Conservation (phyloP, 2,113 vertebrate species). For the Xiphophorus maculatus region DNA sequence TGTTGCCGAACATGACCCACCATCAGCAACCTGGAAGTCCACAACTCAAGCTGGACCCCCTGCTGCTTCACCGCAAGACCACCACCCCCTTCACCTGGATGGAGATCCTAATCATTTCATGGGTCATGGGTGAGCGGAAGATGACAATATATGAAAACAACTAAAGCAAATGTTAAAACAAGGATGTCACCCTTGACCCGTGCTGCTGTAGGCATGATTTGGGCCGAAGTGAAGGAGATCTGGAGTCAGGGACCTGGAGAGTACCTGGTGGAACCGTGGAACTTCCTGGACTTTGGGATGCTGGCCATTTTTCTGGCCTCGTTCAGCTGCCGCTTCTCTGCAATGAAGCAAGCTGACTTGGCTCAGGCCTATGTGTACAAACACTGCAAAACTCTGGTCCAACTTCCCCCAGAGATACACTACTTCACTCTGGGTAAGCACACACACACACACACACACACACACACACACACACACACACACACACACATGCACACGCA, state of each 20-base stretch:
- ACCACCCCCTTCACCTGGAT: slow-evolving; percentile 97
- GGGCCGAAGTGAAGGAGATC: slow-evolving; percentile 99
- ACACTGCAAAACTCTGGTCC: slow-evolving; percentile 85
- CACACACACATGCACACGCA: slow-evolving; percentile 39
- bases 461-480: no score
- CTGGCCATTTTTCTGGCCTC: slow-evolving; percentile 96
- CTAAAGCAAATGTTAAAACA: neutral
- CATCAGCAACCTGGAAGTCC: slow-evolving; percentile 73
- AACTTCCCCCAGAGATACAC: slow-evolving; percentile 87
- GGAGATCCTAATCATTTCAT: slow-evolving; percentile 97
- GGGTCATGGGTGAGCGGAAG: slow-evolving; percentile 89
- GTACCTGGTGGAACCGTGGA: slow-evolving; percentile 95
- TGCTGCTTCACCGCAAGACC: slow-evolving; percentile 91
- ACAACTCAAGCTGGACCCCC: slow-evolving; percentile 30
- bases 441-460: no score
- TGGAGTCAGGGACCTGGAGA: slow-evolving; percentile 97
- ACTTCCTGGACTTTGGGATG: slow-evolving; percentile 99
- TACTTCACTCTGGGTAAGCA: slow-evolving; percentile 94
- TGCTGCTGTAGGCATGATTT: slow-evolving; percentile 91
- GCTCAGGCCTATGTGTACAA: slow-evolving; percentile 89
- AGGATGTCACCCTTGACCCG: neutral
- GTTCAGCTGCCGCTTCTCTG: slow-evolving; percentile 94
- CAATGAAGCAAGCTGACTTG: slow-evolving; percentile 88
- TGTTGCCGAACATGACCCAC: slow-evolving; percentile 90
- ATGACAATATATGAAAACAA: neutral